phyloP scores from a whole-genome alignment of 2,797 vertebrate species.

The Tapirus indicus region DNA sequence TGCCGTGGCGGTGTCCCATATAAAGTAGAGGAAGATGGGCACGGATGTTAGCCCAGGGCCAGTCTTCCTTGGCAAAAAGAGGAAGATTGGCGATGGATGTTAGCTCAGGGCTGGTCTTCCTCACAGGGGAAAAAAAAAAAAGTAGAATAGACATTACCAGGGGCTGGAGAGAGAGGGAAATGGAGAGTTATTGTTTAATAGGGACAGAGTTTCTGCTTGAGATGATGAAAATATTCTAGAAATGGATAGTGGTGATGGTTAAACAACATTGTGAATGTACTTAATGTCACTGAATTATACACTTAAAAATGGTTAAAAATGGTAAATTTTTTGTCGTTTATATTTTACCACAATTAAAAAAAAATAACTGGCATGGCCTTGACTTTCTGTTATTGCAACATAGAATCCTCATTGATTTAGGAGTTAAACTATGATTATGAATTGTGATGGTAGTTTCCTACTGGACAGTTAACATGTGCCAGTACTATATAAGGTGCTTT shows the following conservation, averaged over 20 bases:
- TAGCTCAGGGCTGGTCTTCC: too few species aligned
- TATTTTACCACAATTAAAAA: background rate
- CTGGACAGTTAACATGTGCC: background rate
- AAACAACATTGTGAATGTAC: rapidly evolving
- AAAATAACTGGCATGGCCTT: background rate
- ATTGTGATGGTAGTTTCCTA: background rate
- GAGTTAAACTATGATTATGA: background rate
- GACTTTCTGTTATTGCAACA: background rate
- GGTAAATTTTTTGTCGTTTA: background rate
- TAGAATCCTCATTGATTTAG: background rate
- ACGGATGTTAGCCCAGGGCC: too few species aligned
- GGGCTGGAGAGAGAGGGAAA: background rate
- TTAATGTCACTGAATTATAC: background rate
- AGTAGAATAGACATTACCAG: background rate
- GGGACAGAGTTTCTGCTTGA: background rate
- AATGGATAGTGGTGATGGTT: too few species aligned
- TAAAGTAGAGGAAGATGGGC: too few species aligned
- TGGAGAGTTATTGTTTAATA: background rate
- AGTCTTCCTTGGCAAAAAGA: too few species aligned
- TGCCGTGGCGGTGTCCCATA: too few species aligned
- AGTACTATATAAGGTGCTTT: background rate
- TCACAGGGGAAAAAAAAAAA: too few species aligned
- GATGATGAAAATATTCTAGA: background rate
- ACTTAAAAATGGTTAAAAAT: background rate
- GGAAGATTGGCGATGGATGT: too few species aligned